Base-by-base conservation (phyloP, 2,797 vertebrate species). In the Chelonia mydas region DNA sequence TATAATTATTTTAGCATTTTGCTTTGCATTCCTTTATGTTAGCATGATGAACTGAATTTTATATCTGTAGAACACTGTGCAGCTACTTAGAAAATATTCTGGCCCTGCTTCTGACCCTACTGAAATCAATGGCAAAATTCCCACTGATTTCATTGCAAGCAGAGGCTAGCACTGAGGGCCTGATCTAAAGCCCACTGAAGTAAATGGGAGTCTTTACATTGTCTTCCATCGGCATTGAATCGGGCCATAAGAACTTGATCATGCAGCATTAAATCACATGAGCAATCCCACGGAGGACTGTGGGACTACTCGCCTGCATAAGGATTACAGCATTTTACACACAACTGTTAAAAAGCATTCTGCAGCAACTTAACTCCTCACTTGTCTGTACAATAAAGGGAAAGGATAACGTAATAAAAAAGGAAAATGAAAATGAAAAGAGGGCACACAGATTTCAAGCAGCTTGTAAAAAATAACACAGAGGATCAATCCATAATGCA, bases 401-500 rank as follows among this genome's bases (percentile, higher is more conserved):
- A 91, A 89, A 89, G 87, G 81, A 83, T n/a, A 57, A 96, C 57
- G 84, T 41, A 49, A 90, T 51, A 84, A 84, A 89, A 54, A 61
- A 94, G 59, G 7, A 25, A n/a, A 61, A 94, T 59, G 7, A 25
- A n/a, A 54, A 81, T 80, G 37, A 27, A 84, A 76, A 55, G 85
- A 11, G 12, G 68, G 72, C 13, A 85, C 86, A 90, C 31, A 88
- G 81, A 55, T 92, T 87, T 88, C 95, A 89, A 96, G 80, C 47
- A 61, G 27, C 31, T 72, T 82, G 13, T 51, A 57, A 82, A 85
- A 86, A 88, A 53, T 55, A 94, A 65, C 57, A 76, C 27, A 9
- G 7, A n/a, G 53, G 51, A 87, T 92, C 85, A 93, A 79, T 88
- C 79, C 10, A 41, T 83, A 96, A 95, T 72, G 31, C 85, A 83